Conservation (phyloP, 2,888 invertebrate species). For the Pammene fasciana region DNA sequence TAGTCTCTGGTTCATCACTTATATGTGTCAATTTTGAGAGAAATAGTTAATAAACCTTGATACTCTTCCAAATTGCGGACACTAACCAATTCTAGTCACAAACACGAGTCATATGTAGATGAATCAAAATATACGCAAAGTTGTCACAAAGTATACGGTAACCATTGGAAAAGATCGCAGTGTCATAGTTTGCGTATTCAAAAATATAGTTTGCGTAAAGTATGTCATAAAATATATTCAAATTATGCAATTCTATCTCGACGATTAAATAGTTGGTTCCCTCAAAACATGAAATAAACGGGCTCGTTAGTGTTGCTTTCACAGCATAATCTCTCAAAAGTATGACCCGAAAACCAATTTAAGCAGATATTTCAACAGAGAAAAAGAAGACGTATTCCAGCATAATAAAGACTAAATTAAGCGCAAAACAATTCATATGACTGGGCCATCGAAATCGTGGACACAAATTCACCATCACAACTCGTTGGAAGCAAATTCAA, state of each 20-base stretch:
- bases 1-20: too few relatives aligned
- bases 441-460: conserved; percentile 26
- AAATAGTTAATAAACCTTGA: too few relatives aligned
- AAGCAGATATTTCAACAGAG: background rate
- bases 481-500: background rate
- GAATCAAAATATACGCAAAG: too few relatives aligned
- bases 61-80: too few relatives aligned
- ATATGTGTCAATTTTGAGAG: too few relatives aligned
- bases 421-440: conserved; percentile 4
- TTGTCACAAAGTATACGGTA: too few relatives aligned
- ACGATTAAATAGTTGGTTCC: conserved; percentile 49
- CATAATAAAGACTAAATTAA: conserved; percentile 21
- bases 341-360: conserved; percentile 41
- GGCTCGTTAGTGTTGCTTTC: conserved; percentile 49
- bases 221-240: background rate
- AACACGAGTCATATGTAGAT: too few relatives aligned
- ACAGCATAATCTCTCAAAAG: conserved; percentile 51
- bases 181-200: background rate
- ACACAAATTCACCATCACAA: conserved; percentile 2
- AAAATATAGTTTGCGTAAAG: background rate
- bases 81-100: too few relatives aligned
- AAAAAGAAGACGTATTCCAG: conserved; percentile 7
- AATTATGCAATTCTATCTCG: conserved; percentile 37
- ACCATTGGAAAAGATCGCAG: too few relatives aligned
- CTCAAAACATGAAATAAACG: conserved; percentile 50